Evolutionary conservation across 2,797 vertebrate species (phyloP), one percentile per base, ranked within the genome.

Genomic region (Fistularia commersonii): DNA sequence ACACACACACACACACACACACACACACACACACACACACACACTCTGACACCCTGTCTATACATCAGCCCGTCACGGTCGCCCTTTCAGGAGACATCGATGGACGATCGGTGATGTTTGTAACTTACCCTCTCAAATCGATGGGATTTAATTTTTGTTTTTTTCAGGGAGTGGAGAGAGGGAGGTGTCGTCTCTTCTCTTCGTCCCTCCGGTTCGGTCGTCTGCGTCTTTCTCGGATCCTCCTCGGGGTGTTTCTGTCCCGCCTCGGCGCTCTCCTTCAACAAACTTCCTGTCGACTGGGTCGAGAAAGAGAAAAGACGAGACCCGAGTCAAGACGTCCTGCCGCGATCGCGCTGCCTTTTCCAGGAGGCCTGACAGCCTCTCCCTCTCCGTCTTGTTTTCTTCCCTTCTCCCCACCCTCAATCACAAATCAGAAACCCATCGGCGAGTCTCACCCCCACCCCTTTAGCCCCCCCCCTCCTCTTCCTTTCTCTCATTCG

Each of bases 31-130:
- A 23, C 23, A 23, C 23, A 23, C 23, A 23, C 23, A 23, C 23
- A 23, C 23, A 23, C 23, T 23, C 2, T 23, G 23, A 23, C 23
- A 23, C 23, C 23, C 23, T 23, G 23, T 23, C 23, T 23, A 23
- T 23, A 23, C 23, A 23, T 23, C 23, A 2, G 23, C 23, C 23
- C 23, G 23, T 23, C 23, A 23, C 23, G 4, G 76, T 77, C 66
- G 72, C 82, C 82, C 86, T 86, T 86, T 87, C 82, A 77, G 83
- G 83, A 86, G 66, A 82, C 65, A 45, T 63, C 23, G 23, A 23
- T 63, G 61, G 52, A 75, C 76, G 69, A 54, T 49, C 61, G 33
- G 41, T 65, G 47, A 76, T 79, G 63, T 79, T 77, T 76, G 70
- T 64, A 74, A 83, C 87, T 85, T 73, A 88, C 83, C 82, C 71